Conservation (phyloP, 2,113 vertebrate species). For the Lophochroa leadbeateri region DNA sequence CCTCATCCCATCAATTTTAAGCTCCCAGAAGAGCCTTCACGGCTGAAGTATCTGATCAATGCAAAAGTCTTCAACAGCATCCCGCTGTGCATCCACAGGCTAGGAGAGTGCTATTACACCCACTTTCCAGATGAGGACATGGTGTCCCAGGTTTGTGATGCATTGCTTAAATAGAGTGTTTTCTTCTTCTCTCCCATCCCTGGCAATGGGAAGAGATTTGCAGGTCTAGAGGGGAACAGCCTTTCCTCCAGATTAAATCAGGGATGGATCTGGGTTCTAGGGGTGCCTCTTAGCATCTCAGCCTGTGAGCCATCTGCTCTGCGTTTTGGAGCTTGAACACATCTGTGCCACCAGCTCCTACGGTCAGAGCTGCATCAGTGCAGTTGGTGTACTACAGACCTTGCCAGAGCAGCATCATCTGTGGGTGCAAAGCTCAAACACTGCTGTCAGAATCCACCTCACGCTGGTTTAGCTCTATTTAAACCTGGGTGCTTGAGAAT, state of each 20-base stretch:
- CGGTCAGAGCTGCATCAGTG: neutral
- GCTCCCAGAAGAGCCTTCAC: neutral
- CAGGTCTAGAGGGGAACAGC: neutral
- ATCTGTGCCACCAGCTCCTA: neutral
- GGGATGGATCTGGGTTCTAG: neutral
- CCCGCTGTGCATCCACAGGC: neutral
- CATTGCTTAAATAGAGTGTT: neutral
- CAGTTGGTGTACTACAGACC: neutral
- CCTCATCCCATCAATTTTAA: slow-evolving; percentile 3
- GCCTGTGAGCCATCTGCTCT: neutral
- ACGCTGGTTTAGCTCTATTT: fast-evolving
- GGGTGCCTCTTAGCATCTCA: neutral
- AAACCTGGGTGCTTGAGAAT: neutral
- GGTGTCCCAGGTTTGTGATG: neutral
- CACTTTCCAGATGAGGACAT: neutral
- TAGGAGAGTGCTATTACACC: neutral
- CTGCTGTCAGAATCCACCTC: neutral
- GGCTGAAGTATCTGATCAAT: neutral
- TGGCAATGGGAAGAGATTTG: neutral
- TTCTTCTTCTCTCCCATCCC: neutral
- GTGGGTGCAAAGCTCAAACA: fast-evolving
- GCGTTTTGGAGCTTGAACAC: neutral
- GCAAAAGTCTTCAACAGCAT: neutral
- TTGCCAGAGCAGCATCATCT: neutral
- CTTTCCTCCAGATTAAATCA: neutral